Conservation (phyloP, 1,140 invertebrate species). For the Zaprionus capensis region DNA sequence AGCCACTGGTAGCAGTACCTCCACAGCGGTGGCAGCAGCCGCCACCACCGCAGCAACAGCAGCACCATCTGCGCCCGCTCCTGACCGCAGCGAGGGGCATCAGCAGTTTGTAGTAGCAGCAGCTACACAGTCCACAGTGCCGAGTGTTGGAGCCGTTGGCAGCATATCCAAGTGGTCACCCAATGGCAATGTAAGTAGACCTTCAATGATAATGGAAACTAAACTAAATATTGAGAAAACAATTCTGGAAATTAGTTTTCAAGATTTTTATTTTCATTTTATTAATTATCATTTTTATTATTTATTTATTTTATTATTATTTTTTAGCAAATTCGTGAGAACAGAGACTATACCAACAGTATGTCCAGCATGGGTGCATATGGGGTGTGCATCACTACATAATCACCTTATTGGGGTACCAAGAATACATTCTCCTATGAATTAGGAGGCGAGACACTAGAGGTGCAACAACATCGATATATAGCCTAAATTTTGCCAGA, state of each 20-base stretch:
- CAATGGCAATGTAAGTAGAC: conserved; percentile 79
- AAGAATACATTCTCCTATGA: too few relatives aligned
- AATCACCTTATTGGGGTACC: too few relatives aligned
- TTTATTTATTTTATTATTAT: too few relatives aligned
- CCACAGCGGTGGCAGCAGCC: conserved; percentile 61
- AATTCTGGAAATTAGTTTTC: not conserved
- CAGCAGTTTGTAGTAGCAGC: conserved; percentile 24
- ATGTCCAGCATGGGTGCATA: too few relatives aligned
- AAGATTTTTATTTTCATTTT: not conserved
- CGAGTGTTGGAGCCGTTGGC: conserved; percentile 56
- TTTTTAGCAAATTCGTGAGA: too few relatives aligned
- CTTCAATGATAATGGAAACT: not conserved
- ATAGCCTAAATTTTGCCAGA: too few relatives aligned
- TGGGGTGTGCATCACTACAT: too few relatives aligned
- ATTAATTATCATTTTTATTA: not conserved
- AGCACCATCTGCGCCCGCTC: conserved; percentile 26
- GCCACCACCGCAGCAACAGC: conserved; percentile 47
- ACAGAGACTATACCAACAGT: too few relatives aligned
- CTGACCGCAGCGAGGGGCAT: conserved; percentile 33
- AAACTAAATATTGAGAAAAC: not conserved
- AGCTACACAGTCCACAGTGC: conserved; percentile 43
- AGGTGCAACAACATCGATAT: too few relatives aligned
- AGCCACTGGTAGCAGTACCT: conserved; percentile 66
- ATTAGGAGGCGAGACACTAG: too few relatives aligned
- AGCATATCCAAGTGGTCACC: conserved; percentile 80